Evolutionary conservation across 2,888 invertebrate species (phyloP).

Genomic region (Patella pellucida): DNA sequence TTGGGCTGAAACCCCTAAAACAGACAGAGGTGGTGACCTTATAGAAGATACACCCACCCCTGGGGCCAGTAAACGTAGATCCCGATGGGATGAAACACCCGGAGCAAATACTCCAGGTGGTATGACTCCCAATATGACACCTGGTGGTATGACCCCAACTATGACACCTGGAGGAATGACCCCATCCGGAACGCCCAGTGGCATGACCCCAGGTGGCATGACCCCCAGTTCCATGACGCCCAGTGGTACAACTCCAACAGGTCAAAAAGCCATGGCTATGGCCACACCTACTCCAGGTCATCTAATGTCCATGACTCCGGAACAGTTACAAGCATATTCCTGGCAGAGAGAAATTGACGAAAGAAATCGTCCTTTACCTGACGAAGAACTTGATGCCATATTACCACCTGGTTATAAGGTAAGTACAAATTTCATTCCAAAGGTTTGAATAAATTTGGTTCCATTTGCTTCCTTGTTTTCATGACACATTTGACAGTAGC

Average conservation of each 20-base stretch:
- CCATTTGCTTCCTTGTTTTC: too few relatives aligned
- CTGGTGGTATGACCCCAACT: conserved; percentile 73
- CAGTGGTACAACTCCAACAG: conserved; percentile 73
- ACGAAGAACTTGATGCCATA: conserved; percentile 97
- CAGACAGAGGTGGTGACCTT: conserved; percentile 79
- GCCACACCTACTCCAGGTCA: conserved; percentile 97
- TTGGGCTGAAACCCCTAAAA: conserved; percentile 99
- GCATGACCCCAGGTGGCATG: conserved; percentile 63
- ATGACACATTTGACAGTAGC: too few relatives aligned
- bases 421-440: conserved; percentile 20
- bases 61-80: conserved; percentile 92
- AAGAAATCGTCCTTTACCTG: conserved; percentile 93
- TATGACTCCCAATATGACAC: conserved; percentile 73
- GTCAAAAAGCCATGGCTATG: conserved; percentile 96
- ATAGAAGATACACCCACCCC: conserved; percentile 94
- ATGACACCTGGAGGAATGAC: conserved; percentile 71
- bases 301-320: conserved; percentile 97
- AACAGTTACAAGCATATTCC: conserved; percentile 96
- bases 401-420: conserved; percentile 99
- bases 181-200: conserved; percentile 49
- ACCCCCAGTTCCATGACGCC: conserved; percentile 70
- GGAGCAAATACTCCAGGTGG: conserved; percentile 73
- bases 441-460: too few relatives aligned
- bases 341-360: conserved; percentile 99
- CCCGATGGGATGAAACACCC: conserved; percentile 99